These are phyloP conservation scores for Elymnias hypermnestra DNA, from an alignment of 1,140 invertebrate species.

Conservation along the genomic window DNA sequence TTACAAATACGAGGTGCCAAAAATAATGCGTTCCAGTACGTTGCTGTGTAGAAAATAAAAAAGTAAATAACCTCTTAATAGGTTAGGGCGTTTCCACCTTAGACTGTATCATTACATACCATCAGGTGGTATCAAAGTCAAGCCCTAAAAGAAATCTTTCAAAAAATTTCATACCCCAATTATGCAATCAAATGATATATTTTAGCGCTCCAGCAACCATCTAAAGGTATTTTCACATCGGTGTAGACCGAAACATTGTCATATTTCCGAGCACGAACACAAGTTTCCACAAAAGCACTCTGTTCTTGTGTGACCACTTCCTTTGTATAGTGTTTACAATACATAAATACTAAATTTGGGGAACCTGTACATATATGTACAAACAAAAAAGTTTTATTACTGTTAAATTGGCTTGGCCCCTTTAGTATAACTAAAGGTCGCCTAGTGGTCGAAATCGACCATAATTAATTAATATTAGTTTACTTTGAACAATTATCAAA, in stretches of 20 bases:
- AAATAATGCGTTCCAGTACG: too few relatives aligned
- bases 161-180: too few relatives aligned
- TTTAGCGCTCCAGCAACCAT: constrained; percentile 35
- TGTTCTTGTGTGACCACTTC: constrained; percentile 44
- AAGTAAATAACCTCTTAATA: too few relatives aligned
- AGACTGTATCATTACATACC: too few relatives aligned
- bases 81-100: too few relatives aligned
- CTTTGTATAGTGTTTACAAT: constrained; percentile 54
- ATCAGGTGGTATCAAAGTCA: too few relatives aligned
- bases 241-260: constrained; percentile 55
- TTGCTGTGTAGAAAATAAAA: too few relatives aligned
- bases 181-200: constrained; percentile 29
- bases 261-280: constrained; percentile 46
- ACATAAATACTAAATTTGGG: constrained; percentile 55
- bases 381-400: constrained; percentile 45
- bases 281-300: constrained; percentile 50
- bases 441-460: too few relatives aligned
- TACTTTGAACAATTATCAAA: too few relatives aligned
- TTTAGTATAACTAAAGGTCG: neutral
- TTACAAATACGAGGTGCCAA: too few relatives aligned
- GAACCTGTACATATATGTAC: constrained; percentile 46
- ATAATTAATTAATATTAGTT: too few relatives aligned
- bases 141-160: too few relatives aligned
- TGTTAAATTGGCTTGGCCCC: constrained; percentile 7
- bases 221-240: constrained; percentile 56